Evolutionary conservation across 2,113 vertebrate genomes (phyloP), one percentile per base, ranked within the genome.

Genomic region (Anoura caudifer): DNA sequence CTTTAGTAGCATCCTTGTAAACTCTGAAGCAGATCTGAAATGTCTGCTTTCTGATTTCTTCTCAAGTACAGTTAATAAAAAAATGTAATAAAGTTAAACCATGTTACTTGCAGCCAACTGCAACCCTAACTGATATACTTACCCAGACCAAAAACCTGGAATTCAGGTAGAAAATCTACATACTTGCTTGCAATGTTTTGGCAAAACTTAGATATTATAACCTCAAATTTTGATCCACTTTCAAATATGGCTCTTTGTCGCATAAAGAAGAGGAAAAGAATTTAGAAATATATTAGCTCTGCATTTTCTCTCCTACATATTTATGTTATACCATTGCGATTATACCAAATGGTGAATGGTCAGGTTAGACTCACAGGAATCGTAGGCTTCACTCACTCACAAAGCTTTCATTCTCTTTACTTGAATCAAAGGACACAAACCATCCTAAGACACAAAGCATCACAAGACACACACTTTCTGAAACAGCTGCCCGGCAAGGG

Each of bases 401-500:
- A 16, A 47, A 13, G 10, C 41, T 75, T 41, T 59, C 61, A 19
- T 90, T 83, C 11, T 83, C 33, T 90, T 83, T 86, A 19, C 41
- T 33, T 41, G 38, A 83, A 26, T 69, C 52, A 41, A 82, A 87
- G 52, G 13, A 52, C 38, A 12, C 2, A 81, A 43, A 28, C 38
- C 28, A 33, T 67, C 2, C 59, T 31, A 5, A 52, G 4, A n/a
- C 11, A 56, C 12, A 56, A 13, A 59, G 26, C 5, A 20, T 38
- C 59, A 41, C 28, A 28, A 76, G 56, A 41, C 26, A 63, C 13
- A 41, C 8, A 24, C 41, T 33, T 1, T 83, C 63, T 73, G 83
- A 63, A 69, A 72, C 16, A 70, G 2, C 31, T 61, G 6, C 2
- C 0, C 3, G 2, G 0, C 22, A 13, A 3, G 8, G 12, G 28